A percentile compares a stretch with the other conserved stretches of the same genome.
These are phyloP conservation scores for Oligia strigilis DNA, from an alignment of 2,888 invertebrate genomes.

Conservation along the genomic window DNA sequence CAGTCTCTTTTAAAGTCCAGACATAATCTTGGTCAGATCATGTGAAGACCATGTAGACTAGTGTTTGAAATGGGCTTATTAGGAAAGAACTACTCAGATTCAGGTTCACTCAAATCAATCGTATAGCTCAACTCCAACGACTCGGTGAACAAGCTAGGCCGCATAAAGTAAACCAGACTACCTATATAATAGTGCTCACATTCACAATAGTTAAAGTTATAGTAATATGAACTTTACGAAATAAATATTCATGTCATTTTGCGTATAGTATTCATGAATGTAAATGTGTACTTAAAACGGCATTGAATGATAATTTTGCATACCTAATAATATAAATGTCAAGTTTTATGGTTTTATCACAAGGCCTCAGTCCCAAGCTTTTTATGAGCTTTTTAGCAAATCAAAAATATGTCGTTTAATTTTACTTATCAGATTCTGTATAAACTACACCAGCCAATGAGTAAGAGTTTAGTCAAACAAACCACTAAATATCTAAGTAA, in stretches of 20 bases:
- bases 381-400: background rate
- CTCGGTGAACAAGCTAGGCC: background rate
- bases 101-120: background rate
- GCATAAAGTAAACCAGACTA: background rate
- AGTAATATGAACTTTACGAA: background rate
- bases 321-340: too few relatives aligned
- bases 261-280: background rate
- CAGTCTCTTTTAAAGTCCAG: conserved; percentile 1
- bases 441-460: background rate
- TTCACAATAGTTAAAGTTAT: background rate
- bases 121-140: background rate
- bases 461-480: background rate
- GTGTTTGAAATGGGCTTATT: background rate
- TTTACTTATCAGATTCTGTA: background rate
- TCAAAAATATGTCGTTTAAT: background rate
- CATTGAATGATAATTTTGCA: background rate
- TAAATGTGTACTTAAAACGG: background rate
- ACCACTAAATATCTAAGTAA: background rate
- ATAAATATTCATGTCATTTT: background rate
- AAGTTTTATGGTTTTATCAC: background rate
- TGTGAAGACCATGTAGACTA: background rate
- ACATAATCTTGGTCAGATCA: background rate
- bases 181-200: background rate
- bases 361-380: background rate
- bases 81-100: too few relatives aligned